Evolutionary conservation across 2,113 vertebrate genomes (phyloP), one percentile per base, ranked within the genome.

Genomic region (Excalfactoria chinensis): DNA sequence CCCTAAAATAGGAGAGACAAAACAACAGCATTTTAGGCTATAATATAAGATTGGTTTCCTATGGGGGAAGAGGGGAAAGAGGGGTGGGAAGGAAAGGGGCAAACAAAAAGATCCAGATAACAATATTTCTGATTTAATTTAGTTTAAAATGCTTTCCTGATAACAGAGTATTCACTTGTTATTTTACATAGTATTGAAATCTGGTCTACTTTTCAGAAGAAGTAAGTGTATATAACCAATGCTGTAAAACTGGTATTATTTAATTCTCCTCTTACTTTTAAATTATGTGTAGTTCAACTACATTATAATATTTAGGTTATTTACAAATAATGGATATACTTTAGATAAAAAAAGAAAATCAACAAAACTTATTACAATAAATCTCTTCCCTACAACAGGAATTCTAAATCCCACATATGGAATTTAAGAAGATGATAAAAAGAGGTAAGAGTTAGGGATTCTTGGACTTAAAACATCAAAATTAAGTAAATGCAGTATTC

Each of bases 1-100:
- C 32, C 90, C 97, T 97, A 96, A 93, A 97, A 97, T 56, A 92
- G 95, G 56, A 96, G 79, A 97, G 44, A 88, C 96, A 81, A 96
- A 46, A 88, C 15, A 46, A 88, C 15, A 94, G 63, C 89, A 94
- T 89, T 85, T 96, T 89, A 93, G 55, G 37, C 30, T 87, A 11
- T 62, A 80, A 84, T 63, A 46, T 2, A 63, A 25, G 82, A 72
- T 73, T 37, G 37, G 37, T 37, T 10, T 37, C 37, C 37, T 37
- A 37, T 37, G 37, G 37, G 37, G 37, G 37, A 37, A 37, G 37
- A 10, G 37, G 10, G 37, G 37, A 37, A 10, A 37, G 37, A n/a
- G 37, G 37, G 37, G 37, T 37, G 37, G 37, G 37, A 37, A 37
- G 37, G 37, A 37, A 37, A 37, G 37, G 37, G 37, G 37, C 37